These are phyloP conservation scores for Chelon auratus DNA, from an alignment of 2,797 vertebrate genomes.

Conservation along the genomic window DNA sequence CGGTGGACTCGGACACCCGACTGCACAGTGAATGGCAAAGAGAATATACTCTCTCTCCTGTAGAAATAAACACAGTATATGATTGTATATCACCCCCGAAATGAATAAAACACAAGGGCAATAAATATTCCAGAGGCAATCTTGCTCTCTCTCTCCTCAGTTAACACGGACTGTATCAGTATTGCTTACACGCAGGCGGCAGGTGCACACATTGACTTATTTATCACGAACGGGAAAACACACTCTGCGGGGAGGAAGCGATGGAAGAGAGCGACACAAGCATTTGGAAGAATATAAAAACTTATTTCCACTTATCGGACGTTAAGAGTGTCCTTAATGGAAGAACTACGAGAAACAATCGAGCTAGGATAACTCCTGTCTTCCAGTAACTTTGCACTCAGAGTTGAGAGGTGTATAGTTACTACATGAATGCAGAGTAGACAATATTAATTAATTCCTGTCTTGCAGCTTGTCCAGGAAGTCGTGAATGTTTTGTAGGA, in stretches of 20 bases:
- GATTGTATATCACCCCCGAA: not conserved
- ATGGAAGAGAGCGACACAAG: not conserved
- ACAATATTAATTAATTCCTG: slow-evolving; percentile 13
- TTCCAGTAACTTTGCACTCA: not conserved
- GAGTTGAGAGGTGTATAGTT: not conserved
- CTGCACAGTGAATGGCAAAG: slow-evolving; percentile 9
- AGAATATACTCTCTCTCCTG: not conserved
- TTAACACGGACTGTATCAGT: slow-evolving; percentile 2
- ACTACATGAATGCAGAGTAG: not conserved
- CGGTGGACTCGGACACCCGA: slow-evolving; percentile 18
- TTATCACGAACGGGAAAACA: slow-evolving; percentile 11
- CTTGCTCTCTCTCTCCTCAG: slow-evolving; percentile 20
- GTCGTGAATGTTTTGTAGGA: slow-evolving; percentile 1
- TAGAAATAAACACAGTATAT: slow-evolving; percentile 6
- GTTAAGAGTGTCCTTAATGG: too few relatives aligned
- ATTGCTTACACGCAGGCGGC: slow-evolving; percentile 30
- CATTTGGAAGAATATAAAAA: too few relatives aligned
- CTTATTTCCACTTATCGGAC: too few relatives aligned
- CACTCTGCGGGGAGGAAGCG: not conserved
- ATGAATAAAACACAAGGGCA: not conserved
- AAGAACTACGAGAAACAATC: too few relatives aligned
- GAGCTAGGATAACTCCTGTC: too few relatives aligned
- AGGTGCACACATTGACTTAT: slow-evolving; percentile 23
- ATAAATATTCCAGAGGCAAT: slow-evolving; percentile 12
- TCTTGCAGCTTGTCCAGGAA: slow-evolving; percentile 10